Evolutionary conservation across 2,797 vertebrate genomes (phyloP), one percentile per base, ranked within the genome.

Genomic region (Coranthus polyacanthus): DNA sequence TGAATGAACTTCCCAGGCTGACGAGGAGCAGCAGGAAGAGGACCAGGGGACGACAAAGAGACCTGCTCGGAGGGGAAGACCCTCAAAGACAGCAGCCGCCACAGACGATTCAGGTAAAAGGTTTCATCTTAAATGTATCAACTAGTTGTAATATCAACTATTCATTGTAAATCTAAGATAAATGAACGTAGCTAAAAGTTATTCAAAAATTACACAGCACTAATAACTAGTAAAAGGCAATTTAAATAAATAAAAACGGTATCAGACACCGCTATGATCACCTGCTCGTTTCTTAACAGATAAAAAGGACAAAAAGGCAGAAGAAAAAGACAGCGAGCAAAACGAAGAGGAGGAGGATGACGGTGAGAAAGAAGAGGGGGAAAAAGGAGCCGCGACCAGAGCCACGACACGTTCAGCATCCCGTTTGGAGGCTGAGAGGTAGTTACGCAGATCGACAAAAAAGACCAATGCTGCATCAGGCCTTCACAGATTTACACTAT

Each of bases 341-440:
- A 81, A 88, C n/a, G 92, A 94, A 1, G 92, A 93, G 1, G 93
- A 94, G 0, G 94, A 94, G 0, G 93, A 89, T 0, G 93, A 91
- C 0, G 92, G 85, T 0, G 90, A 93, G 0, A 93, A 94, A 0
- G 95, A 94, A 9, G 94, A 92, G 2, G 87, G 59, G 2, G 87
- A n/a, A 11, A 94, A 94, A 29, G 94, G 89, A 55, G 76, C 71
- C 0, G 78, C 86, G 64, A 90, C 86, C 0, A 91, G 96, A 79
- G 95, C 97, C 21, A 98, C 96, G 26, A 98, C 97, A 0, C 93
- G 97, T 5, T 93, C 93, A 15, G 94, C 94, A 1, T 90, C 95
- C 55, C 95, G 96, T 22, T 90, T 97, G 59, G 98, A 98, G 86
- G 96, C 97, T 34, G 95, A 98, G 79, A 96, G 94, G 97, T 98